phyloP scores from a whole-genome alignment of 2,888 invertebrate species.

The Rhopalosiphum nymphaeae region DNA sequence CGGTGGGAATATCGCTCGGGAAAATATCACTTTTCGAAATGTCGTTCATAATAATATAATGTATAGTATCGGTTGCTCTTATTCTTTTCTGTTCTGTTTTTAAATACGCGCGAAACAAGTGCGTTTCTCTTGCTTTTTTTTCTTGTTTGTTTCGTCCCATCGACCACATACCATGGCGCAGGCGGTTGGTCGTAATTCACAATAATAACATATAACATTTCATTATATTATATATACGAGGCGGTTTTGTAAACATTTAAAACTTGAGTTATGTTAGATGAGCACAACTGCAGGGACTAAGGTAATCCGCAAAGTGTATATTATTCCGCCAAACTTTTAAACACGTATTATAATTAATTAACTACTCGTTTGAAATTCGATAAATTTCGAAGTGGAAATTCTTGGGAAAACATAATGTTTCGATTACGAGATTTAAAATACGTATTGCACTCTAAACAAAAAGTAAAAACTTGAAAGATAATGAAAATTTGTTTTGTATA shows the following conservation, averaged over 20 bases:
- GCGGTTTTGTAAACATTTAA: neutral
- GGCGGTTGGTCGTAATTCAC: no score
- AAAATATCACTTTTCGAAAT: constrained; percentile 59
- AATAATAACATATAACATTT: neutral
- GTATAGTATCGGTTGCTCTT: constrained; percentile 11
- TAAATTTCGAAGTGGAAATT: neutral
- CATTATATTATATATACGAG: neutral
- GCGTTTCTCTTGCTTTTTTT: neutral
- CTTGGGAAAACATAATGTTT: neutral
- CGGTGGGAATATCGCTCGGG: constrained; percentile 54
- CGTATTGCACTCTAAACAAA: neutral
- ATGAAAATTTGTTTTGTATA: neutral
- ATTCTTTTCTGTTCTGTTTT: neutral
- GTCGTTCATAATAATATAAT: constrained; percentile 35
- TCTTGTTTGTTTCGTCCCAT: neutral
- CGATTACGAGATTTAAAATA: neutral
- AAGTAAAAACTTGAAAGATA: neutral
- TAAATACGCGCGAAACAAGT: constrained; percentile 3
- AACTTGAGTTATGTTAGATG: neutral
- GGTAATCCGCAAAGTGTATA: neutral
- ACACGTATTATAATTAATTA: neutral
- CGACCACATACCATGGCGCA: neutral
- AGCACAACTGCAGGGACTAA: neutral
- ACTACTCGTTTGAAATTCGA: neutral
- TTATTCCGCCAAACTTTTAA: neutral